Evolutionary conservation across 2,888 invertebrate species (phyloP).

Genomic region (Heliconius erato): DNA sequence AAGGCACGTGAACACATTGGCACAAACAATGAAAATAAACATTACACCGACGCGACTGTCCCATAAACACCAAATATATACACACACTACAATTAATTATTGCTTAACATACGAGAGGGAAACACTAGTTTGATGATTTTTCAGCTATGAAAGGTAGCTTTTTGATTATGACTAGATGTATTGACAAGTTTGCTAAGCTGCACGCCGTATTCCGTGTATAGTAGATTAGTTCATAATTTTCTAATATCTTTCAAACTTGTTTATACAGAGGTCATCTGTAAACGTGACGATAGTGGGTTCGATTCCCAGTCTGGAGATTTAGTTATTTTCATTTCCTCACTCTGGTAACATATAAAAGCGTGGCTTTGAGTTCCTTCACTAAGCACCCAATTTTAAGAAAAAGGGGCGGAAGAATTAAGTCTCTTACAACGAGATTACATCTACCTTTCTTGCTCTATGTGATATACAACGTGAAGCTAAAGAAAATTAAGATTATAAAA

Average conservation of each 20-base stretch:
- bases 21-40: slow-evolving; percentile 7
- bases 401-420: background rate
- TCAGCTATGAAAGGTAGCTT: background rate
- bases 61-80: slow-evolving; percentile 9
- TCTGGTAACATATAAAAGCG: background rate
- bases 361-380: background rate
- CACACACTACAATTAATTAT: background rate
- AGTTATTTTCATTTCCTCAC: background rate
- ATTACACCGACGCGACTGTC: background rate
- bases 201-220: too few species aligned
- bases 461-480: background rate
- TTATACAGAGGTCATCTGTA: too few species aligned
- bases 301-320: background rate
- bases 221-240: too few species aligned
- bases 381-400: background rate
- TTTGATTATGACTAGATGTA: background rate
- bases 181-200: too few species aligned
- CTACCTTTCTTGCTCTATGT: background rate
- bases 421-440: background rate
- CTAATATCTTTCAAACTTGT: too few species aligned
- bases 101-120: background rate
- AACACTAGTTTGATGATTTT: background rate
- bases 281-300: background rate
- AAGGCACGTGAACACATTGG: background rate
- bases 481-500: too few species aligned